phyloP scores from a whole-genome alignment of 2,113 vertebrate species.

The Toxostoma redivivum region DNA sequence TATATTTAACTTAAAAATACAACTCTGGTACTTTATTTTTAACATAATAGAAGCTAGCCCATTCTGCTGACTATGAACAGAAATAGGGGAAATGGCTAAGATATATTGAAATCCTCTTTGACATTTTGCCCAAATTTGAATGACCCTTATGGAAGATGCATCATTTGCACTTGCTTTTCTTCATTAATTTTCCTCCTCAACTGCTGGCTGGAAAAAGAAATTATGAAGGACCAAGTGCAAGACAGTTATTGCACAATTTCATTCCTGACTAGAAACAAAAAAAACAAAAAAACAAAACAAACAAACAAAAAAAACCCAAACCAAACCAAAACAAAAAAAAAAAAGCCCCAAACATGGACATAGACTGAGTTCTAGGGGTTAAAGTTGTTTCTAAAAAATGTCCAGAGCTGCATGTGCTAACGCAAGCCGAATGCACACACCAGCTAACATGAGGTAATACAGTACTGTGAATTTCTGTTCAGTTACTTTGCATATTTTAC shows the following conservation, averaged over 20 bases:
- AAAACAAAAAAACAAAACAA: not conserved
- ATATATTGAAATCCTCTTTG: not conserved
- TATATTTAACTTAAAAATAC: constrained; percentile 14
- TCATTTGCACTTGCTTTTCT: not conserved
- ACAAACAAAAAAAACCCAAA: too few relatives aligned
- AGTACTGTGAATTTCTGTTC: not conserved
- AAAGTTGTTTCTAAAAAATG: not conserved
- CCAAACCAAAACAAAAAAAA: not conserved
- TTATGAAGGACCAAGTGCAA: not conserved
- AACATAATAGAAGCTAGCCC: not conserved
- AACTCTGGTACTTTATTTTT: constrained; percentile 14
- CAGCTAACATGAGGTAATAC: not conserved
- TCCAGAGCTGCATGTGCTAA: not conserved
- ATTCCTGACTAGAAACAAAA: not conserved
- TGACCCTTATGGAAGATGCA: not conserved
- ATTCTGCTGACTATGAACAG: constrained; percentile 13
- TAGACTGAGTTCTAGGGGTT: not conserved
- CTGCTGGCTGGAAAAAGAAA: not conserved
- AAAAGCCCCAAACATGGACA: not conserved
- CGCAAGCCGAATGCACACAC: not conserved
- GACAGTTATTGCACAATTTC: not conserved
- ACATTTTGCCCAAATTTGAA: not conserved
- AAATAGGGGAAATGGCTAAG: constrained; percentile 17
- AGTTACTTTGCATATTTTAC: not conserved
- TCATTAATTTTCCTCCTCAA: not conserved